Evolutionary conservation across 2,113 vertebrate species (phyloP), one percentile per base, ranked within the genome.

Genomic region (Potamarius usumacintae): DNA sequence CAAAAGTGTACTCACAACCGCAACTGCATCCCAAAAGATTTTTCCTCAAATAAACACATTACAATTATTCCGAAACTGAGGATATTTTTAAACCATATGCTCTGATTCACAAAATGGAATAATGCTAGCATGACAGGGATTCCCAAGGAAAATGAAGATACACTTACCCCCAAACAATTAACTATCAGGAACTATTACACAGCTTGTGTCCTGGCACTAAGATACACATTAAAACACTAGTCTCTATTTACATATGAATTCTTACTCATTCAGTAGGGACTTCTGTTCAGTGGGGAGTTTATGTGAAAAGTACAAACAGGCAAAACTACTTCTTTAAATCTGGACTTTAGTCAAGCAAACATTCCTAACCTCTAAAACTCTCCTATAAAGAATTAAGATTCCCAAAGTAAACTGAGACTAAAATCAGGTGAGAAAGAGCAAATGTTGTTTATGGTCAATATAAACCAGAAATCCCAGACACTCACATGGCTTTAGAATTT

Each of bases 211-310:
- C 92, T 90, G 89, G 92, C 91, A 93, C 88, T 90, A 30, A 84
- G 92, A 93, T 92, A 92, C 90, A 92, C 90, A 91, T 92, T 91
- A 89, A 93, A 92, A 91, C 90, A 85, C 87, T 79, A 84, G 90
- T 94, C 93, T 94, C 93, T 94, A 92, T 93, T 94, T 93, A 91
- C 90, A 91, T 79, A 91, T 91, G 91, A 92, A 92, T 92, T 92
- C 91, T 94, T 94, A 82, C 91, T 91, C 82, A 85, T 91, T 93
- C 94, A 93, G 91, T 52, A 80, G 93, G 92, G 93, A 94, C 92
- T 92, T 82, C 62, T 91, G 91, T 92, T 92, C 92, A 88, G 91
- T 62, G 58, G 92, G 91, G 89, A 92, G 92, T 8, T 93, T 92
- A 93, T 94, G 93, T 93, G 91, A 94, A 94, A 93, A 89, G 91